Evolutionary conservation across 2,797 vertebrate genomes (phyloP).

Genomic region (Heliangelus exortis): DNA sequence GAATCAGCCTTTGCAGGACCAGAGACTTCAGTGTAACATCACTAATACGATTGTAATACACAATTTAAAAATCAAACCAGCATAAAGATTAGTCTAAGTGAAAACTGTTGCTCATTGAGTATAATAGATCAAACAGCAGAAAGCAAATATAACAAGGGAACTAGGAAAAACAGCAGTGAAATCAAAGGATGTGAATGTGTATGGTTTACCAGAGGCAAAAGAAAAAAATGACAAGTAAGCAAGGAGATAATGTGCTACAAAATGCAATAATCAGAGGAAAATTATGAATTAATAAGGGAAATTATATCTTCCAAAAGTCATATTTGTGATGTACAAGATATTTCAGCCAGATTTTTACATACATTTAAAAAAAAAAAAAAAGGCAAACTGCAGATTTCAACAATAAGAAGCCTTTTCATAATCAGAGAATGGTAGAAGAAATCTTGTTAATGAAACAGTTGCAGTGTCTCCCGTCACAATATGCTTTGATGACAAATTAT

Average conservation of each 20-base stretch:
- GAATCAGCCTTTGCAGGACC: background rate
- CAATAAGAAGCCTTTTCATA: slow-evolving; percentile 18
- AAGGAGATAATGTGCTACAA: background rate
- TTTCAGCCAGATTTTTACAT: background rate
- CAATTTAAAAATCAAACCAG: background rate
- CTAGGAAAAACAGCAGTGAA: background rate
- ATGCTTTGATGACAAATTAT: slow-evolving; percentile 55
- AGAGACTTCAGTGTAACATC: background rate
- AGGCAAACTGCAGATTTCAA: background rate
- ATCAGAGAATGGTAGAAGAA: slow-evolving; percentile 13
- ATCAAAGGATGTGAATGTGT: background rate
- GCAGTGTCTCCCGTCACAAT: slow-evolving; percentile 39
- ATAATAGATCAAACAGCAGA: slow-evolving; percentile 3
- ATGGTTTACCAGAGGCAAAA: background rate
- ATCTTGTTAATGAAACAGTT: slow-evolving; percentile 36
- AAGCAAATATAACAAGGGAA: background rate
- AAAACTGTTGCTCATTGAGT: background rate
- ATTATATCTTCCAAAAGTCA: background rate
- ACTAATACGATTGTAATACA: background rate
- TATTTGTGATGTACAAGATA: background rate
- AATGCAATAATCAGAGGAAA: background rate
- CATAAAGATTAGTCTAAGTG: background rate
- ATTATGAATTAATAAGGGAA: slow-evolving; percentile 9
- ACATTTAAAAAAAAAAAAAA: background rate
- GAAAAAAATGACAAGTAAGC: background rate